Evolutionary conservation across 2,797 vertebrate genomes (phyloP).

Genomic region (Sebastes taczanowskii): DNA sequence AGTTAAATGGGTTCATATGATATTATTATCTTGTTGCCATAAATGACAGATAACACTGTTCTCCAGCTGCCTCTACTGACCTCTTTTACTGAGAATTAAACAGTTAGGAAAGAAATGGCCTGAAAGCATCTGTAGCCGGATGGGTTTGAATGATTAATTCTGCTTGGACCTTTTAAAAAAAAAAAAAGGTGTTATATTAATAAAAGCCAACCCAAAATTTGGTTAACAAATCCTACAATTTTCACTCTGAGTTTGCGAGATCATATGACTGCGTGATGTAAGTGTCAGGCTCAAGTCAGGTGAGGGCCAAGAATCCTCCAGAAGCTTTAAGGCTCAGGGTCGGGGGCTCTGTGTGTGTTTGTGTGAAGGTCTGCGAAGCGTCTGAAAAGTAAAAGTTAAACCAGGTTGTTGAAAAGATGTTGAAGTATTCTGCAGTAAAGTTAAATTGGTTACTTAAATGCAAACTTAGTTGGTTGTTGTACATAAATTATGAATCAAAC

Average conservation of each 20-base stretch:
- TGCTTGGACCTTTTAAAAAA: neutral
- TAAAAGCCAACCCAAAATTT: neutral
- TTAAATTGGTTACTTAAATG: neutral
- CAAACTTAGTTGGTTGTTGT: neutral
- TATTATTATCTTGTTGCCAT: constrained; percentile 1
- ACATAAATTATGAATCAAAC: neutral
- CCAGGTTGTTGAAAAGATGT: neutral
- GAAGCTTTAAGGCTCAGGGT: neutral
- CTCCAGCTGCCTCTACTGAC: neutral
- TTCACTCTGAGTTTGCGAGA: neutral
- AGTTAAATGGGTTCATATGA: constrained; percentile 11
- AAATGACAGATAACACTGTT: neutral
- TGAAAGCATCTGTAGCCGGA: neutral
- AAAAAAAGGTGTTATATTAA: neutral
- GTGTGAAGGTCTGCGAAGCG: neutral
- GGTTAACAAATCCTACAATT: neutral
- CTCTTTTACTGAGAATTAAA: neutral
- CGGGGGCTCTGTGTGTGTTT: neutral
- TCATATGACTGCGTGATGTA: constrained; percentile 58
- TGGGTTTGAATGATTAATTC: neutral
- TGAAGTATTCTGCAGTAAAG: neutral
- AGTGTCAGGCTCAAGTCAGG: constrained; percentile 27
- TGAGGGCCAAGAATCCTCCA: neutral
- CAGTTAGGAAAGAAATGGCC: neutral
- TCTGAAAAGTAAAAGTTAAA: neutral